Conservation (phyloP, 2,113 vertebrate species). For the Urocitellus parryii region DNA sequence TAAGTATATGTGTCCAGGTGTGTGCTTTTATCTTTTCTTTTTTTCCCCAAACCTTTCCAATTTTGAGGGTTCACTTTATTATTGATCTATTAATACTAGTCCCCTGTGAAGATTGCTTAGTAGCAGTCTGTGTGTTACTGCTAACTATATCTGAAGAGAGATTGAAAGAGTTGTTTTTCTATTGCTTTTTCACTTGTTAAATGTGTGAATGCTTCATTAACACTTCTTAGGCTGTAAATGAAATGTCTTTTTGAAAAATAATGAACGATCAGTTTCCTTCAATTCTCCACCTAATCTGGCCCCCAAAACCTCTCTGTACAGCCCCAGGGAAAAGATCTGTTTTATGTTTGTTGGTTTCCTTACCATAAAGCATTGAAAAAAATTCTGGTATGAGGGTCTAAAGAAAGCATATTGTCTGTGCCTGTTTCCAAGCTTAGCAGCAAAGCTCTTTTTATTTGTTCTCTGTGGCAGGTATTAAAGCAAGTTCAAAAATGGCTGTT, state of each 20-base stretch:
- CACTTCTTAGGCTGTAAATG: constrained; percentile 58
- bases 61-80: background rate
- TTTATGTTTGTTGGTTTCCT: constrained; percentile 34
- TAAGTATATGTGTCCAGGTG: background rate
- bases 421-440: background rate
- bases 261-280: constrained; percentile 49
- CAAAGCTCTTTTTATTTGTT: background rate
- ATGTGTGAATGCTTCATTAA: constrained; percentile 74
- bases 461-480: background rate
- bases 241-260: constrained; percentile 65
- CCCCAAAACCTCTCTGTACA: background rate
- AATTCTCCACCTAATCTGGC: background rate
- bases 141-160: constrained; percentile 33
- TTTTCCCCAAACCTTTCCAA: background rate
- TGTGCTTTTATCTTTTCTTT: background rate
- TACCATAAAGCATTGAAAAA: background rate
- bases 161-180: constrained; percentile 49
- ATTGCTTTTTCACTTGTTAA: constrained; percentile 52
- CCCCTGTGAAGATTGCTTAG: background rate
- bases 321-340: background rate
- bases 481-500: background rate
- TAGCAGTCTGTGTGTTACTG: background rate
- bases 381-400: background rate
- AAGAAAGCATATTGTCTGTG: background rate
- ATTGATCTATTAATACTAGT: constrained; percentile 30